Percentiles rank a stretch among this genome's conserved stretches.
Evolutionary conservation across 1,140 invertebrate genomes (phyloP).

Genomic region (Apis cerana): DNA sequence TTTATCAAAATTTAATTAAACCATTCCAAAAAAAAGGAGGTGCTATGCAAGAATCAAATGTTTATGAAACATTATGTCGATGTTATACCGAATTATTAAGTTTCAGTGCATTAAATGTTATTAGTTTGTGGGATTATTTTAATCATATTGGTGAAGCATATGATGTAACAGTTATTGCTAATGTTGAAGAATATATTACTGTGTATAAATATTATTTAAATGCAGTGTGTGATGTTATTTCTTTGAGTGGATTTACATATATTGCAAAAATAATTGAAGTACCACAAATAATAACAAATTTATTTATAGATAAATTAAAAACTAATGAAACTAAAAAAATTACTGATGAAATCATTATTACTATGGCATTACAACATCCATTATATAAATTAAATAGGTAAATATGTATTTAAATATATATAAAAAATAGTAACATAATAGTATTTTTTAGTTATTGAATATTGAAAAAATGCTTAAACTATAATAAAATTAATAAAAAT

Average conservation of each 20-base stretch:
- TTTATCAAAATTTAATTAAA: conserved; percentile 84
- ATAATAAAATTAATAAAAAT: not conserved
- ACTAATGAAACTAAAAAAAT: conserved; percentile 78
- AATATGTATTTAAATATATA: conserved; percentile 41
- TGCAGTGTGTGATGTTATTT: conserved; percentile 88
- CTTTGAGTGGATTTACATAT: conserved; percentile 86
- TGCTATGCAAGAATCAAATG: conserved; percentile 81
- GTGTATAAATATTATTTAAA: conserved; percentile 88
- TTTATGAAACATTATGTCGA: conserved; percentile 85
- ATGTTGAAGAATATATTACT: conserved; percentile 87
- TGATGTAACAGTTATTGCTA: conserved; percentile 86
- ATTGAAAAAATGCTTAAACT: too few species aligned
- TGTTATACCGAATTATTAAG: conserved; percentile 87
- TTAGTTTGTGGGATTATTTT: conserved; percentile 85
- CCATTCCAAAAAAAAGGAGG: conserved; percentile 84
- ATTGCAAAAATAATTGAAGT: conserved; percentile 85
- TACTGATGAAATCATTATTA: conserved; percentile 83
- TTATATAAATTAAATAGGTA: conserved; percentile 83
- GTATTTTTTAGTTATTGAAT: not conserved
- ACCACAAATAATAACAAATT: conserved; percentile 82
- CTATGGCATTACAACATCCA: conserved; percentile 83
- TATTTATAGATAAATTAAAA: conserved; percentile 83
- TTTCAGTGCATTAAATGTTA: conserved; percentile 85
- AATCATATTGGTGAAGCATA: conserved; percentile 84
- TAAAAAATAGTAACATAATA: not conserved